Percentiles rank a stretch among this genome's conserved stretches.
Evolutionary conservation across 2,797 vertebrate genomes (phyloP).

Genomic region (Pseudochaenichthys georgianus): DNA sequence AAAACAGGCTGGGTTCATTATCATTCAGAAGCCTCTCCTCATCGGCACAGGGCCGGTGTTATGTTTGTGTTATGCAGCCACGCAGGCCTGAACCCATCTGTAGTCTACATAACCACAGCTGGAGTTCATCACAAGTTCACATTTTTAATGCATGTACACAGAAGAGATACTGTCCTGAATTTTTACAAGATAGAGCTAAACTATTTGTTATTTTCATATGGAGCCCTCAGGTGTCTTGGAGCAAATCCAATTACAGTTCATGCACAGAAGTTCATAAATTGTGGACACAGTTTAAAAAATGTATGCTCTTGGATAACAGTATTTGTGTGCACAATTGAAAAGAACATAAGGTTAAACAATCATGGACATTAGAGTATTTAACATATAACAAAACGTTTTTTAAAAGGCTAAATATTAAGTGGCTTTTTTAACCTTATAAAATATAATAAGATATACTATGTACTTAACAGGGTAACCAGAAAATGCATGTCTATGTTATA

Average conservation of each 20-base stretch:
- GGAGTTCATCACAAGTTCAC: background rate
- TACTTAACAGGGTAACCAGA: no score
- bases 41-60: conserved; percentile 10
- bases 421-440: no score
- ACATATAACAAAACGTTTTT: background rate
- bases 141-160: background rate
- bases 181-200: background rate
- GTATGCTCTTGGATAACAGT: conserved; percentile 9
- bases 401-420: background rate
- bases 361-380: background rate
- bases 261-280: background rate
- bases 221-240: background rate
- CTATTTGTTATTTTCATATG: background rate
- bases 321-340: background rate
- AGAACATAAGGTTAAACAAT: background rate
- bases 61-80: conserved; percentile 9
- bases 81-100: background rate
- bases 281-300: background rate
- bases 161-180: background rate
- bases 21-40: conserved; percentile 18
- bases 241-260: background rate
- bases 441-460: no score
- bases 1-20: conserved; percentile 19
- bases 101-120: background rate
- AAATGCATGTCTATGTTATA: no score